Evolutionary conservation across 2,797 vertebrate genomes (phyloP).

Genomic region (Hippocampus kuda): DNA sequence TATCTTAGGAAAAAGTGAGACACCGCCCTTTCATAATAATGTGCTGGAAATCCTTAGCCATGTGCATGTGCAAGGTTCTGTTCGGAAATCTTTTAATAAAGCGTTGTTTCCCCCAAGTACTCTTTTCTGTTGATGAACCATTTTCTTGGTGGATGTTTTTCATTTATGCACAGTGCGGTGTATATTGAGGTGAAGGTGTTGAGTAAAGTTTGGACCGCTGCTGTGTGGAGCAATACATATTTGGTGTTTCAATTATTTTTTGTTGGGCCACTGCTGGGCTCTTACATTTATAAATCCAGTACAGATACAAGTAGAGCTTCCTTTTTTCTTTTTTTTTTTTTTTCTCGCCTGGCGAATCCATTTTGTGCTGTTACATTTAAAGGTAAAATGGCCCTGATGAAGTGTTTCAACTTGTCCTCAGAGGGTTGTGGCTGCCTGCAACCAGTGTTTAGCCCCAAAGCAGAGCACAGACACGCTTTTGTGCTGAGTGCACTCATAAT

Average conservation of each 20-base stretch:
- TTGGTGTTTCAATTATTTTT: background rate
- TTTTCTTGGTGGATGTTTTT: background rate
- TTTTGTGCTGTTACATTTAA: slow-evolving; percentile 27
- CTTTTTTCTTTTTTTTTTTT: background rate
- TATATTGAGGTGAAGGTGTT: background rate
- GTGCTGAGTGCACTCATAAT: slow-evolving; percentile 33
- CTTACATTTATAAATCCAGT: background rate
- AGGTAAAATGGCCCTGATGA: slow-evolving; percentile 26
- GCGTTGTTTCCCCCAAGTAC: background rate
- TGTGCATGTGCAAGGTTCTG: no score
- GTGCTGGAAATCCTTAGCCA: no score
- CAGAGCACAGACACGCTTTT: slow-evolving; percentile 21
- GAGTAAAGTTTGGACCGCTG: background rate
- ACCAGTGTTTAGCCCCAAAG: slow-evolving; percentile 44
- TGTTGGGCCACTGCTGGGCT: background rate
- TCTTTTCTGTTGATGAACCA: background rate
- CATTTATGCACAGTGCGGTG: background rate
- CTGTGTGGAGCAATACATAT: background rate
- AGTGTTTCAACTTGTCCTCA: slow-evolving; percentile 30
- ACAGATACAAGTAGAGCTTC: slow-evolving; percentile 6
- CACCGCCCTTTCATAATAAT: no score
- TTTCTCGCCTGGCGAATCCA: slow-evolving; percentile 26
- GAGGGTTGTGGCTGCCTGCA: slow-evolving; percentile 31
- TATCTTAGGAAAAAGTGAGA: no score
- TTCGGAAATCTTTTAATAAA: no score